These are phyloP conservation scores for Anas bernieri DNA, from an alignment of 2,797 vertebrate species.

Conservation along the genomic window DNA sequence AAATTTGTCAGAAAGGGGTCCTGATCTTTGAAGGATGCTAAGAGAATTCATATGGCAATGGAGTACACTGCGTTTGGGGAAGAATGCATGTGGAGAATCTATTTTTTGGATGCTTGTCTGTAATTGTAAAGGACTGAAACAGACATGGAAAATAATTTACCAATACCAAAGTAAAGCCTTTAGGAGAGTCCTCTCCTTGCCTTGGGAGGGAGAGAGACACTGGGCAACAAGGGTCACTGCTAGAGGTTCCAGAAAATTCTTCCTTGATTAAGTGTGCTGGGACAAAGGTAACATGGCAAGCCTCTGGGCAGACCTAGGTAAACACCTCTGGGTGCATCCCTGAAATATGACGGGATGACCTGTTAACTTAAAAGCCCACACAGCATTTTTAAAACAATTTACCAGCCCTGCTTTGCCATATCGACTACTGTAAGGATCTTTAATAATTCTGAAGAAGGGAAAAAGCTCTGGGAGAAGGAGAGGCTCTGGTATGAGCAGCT, in stretches of 20 bases:
- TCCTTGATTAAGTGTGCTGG: neutral
- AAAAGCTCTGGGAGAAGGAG: neutral
- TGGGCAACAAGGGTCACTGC: neutral
- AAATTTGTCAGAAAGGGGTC: neutral
- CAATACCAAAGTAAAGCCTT: neutral
- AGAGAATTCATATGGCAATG: neutral
- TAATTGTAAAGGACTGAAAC: neutral
- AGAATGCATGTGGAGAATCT: neutral
- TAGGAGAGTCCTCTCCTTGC: neutral
- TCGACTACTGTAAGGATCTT: neutral
- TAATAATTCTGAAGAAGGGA: neutral
- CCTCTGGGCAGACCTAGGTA: neutral
- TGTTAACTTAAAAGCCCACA: neutral
- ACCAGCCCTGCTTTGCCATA: neutral
- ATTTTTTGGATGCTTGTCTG: accelerated
- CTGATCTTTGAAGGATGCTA: neutral
- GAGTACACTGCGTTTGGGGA: neutral
- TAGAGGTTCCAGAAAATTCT: neutral
- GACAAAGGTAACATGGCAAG: neutral
- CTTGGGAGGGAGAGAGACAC: neutral
- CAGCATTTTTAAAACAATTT: neutral
- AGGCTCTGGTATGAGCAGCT: neutral
- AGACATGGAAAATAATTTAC: neutral
- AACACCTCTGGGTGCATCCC: neutral
- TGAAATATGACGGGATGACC: neutral